These are phyloP conservation scores for Anthopleura xanthogrammica DNA, from an alignment of 92 coral and sea anemone genomes.

Conservation along the genomic window DNA sequence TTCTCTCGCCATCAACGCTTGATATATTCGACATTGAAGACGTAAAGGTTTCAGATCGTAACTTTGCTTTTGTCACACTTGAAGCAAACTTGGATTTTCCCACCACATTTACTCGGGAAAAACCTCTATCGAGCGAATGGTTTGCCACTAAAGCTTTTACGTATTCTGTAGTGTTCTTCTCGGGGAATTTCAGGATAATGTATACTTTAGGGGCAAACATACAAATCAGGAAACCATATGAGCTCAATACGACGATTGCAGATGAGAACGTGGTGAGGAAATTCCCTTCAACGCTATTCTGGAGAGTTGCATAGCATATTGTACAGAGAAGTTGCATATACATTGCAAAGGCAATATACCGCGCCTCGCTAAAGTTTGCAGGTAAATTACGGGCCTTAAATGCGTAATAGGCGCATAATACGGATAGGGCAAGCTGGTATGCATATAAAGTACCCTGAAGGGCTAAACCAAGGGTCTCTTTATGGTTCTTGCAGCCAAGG, in stretches of 20 bases:
- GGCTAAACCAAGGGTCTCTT: constrained; percentile 18
- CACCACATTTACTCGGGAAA: constrained; percentile 14
- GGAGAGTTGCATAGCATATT: constrained; percentile 44
- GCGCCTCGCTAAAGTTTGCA: constrained; percentile 74
- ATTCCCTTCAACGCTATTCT: constrained; percentile 44
- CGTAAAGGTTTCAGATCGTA: not conserved
- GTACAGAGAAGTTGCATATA: constrained; percentile 61
- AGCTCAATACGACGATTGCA: constrained; percentile 42
- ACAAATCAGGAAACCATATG: constrained; percentile 64
- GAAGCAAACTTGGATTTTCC: not conserved
- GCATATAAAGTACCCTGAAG: constrained; percentile 34
- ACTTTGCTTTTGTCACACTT: constrained; percentile 1
- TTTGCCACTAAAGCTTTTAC: constrained; percentile 65
- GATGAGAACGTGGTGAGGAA: constrained; percentile 34
- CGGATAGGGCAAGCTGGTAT: constrained; percentile 47
- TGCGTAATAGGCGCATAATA: constrained; percentile 62
- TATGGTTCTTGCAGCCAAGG: constrained; percentile 31
- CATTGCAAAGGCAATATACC: constrained; percentile 72
- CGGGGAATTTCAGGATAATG: constrained; percentile 61
- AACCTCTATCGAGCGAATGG: constrained; percentile 42
- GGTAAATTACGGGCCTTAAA: constrained; percentile 81
- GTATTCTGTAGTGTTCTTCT: constrained; percentile 69
- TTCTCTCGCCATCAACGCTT: constrained; percentile 3
- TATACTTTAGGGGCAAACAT: constrained; percentile 68
- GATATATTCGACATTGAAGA: constrained; percentile 28